These are phyloP conservation scores for Microtus montanus DNA, from an alignment of 2,113 vertebrate genomes.

Conservation along the genomic window DNA sequence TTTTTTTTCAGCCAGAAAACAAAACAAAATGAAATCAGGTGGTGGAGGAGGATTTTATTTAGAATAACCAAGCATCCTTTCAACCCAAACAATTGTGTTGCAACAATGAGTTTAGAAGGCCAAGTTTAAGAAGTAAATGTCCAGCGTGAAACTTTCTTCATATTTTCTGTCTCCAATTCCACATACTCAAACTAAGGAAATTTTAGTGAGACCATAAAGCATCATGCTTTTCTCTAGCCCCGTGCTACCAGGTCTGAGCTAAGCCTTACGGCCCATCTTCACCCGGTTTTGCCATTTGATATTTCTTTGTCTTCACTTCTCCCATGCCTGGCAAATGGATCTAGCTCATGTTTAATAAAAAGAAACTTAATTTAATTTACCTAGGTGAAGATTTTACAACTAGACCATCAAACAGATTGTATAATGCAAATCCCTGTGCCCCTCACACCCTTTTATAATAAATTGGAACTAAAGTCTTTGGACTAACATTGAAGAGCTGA, in stretches of 20 bases:
- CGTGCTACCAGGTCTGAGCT: not conserved
- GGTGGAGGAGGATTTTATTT: not conserved
- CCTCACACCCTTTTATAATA: not conserved
- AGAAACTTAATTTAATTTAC: not conserved
- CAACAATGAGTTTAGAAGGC: not conserved
- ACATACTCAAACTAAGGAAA: not conserved
- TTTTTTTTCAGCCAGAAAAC: not conserved
- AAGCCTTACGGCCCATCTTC: not conserved
- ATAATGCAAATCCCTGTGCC: not conserved
- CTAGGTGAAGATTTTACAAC: not conserved
- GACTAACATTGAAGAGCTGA: conserved; percentile 20
- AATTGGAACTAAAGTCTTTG: conserved; percentile 35
- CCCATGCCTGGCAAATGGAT: not conserved
- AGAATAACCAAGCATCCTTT: not conserved
- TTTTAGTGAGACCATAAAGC: conserved; percentile 14
- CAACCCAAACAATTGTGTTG: not conserved
- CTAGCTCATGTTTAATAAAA: not conserved
- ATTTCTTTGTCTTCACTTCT: conserved; percentile 41
- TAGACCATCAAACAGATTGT: not conserved
- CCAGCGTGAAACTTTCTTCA: not conserved
- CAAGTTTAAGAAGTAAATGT: not conserved
- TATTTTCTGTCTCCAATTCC: conserved; percentile 37
- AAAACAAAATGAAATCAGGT: not conserved
- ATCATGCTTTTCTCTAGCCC: not conserved
- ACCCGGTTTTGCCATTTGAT: not conserved